These are phyloP conservation scores for Pundamilia nyererei DNA, from an alignment of 2,113 vertebrate species.

Conservation along the genomic window DNA sequence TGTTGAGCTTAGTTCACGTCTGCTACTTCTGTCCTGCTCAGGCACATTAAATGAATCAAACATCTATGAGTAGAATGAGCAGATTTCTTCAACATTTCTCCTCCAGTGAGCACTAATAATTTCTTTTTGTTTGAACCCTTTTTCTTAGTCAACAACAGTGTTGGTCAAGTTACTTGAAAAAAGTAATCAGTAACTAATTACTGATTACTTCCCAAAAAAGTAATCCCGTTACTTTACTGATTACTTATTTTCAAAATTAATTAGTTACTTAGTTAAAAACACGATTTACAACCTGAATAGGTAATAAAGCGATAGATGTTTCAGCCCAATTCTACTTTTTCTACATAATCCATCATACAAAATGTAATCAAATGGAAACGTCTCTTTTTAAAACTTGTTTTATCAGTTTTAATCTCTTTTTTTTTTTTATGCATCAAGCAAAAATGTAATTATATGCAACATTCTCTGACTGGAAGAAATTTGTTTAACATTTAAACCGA, in stretches of 20 bases:
- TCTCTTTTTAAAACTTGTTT: not conserved
- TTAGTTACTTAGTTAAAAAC: no score
- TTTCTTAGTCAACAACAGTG: not conserved
- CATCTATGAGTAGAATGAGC: not conserved
- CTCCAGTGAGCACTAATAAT: not conserved
- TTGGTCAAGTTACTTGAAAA: not conserved
- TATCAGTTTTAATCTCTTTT: not conserved
- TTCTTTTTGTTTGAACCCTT: not conserved
- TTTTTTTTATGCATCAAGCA: not conserved
- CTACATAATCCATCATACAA: not conserved
- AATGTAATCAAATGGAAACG: not conserved
- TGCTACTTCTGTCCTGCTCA: not conserved
- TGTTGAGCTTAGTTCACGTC: not conserved
- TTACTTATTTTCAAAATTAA: no score
- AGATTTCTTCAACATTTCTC: not conserved
- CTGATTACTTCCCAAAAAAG: no score
- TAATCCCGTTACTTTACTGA: no score
- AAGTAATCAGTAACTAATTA: no score
- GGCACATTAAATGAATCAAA: not conserved
- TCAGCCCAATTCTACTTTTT: not conserved
- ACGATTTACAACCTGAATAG: not conserved
- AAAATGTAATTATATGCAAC: rapidly evolving
- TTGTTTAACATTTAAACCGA: no score
- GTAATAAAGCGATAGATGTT: rapidly evolving
- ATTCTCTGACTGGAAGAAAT: rapidly evolving